Conservation (phyloP, 2,888 invertebrate genomes). For the Drosophila paranaensis region DNA sequence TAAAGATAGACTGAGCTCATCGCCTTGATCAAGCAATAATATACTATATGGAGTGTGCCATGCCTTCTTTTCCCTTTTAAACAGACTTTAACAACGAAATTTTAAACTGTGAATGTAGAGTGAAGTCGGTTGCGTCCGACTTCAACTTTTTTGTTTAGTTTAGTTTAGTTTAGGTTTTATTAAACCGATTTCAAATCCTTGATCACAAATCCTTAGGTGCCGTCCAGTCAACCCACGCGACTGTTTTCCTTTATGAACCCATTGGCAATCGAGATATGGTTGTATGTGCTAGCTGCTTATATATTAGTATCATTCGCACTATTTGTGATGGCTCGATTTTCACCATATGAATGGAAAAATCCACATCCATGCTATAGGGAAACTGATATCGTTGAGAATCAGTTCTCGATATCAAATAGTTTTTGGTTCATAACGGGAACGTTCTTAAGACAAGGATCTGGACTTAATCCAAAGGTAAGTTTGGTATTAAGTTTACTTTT, state of each 20-base stretch:
- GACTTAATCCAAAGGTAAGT: constrained; percentile 92
- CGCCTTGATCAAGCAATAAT: no score
- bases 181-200: not conserved
- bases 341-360: constrained; percentile 97
- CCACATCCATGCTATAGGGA: constrained; percentile 92
- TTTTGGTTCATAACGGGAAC: constrained; percentile 97
- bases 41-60: no score
- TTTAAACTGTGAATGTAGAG: no score
- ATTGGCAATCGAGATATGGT: constrained; percentile 98
- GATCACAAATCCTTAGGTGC: constrained; percentile 87
- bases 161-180: not conserved
- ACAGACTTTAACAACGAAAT: no score
- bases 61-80: no score
- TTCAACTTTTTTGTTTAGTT: not conserved
- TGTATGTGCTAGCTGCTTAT: constrained; percentile 97
- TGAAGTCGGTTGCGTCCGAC: not conserved
- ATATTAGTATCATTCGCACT: constrained; percentile 96
- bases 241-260: constrained; percentile 99
- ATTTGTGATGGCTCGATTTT: constrained; percentile 98
- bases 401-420: constrained; percentile 97
- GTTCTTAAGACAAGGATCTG: constrained; percentile 93
- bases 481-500: not conserved
- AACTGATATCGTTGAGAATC: constrained; percentile 95
- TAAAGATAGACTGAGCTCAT: no score
- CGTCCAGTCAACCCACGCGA: constrained; percentile 93